Conservation (phyloP, 2,888 invertebrate species). For the Leucania comma region DNA sequence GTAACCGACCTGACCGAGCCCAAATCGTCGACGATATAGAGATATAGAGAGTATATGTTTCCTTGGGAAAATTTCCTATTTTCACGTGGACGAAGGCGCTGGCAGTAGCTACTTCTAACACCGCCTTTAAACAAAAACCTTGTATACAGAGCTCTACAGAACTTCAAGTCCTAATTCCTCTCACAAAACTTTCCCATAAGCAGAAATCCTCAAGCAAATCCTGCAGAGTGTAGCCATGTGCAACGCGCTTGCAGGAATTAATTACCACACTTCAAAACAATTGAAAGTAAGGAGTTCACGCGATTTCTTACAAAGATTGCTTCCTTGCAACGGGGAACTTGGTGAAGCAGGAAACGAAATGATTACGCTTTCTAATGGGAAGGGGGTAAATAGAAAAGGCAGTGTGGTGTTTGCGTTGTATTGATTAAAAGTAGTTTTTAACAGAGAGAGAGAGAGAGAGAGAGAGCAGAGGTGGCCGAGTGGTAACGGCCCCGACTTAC, state of each 20-base stretch:
- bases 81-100: too few species aligned
- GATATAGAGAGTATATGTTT: too few species aligned
- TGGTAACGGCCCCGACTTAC: too few species aligned
- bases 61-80: too few species aligned
- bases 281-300: conserved; percentile 1
- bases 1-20: too few species aligned
- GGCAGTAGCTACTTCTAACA: too few species aligned
- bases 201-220: not conserved
- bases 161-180: not conserved
- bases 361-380: conserved; percentile 9
- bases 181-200: not conserved
- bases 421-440: not conserved
- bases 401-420: not conserved
- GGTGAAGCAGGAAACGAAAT: conserved; percentile 25
- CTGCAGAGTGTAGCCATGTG: conserved; percentile 9
- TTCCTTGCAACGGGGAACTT: conserved; percentile 30
- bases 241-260: conserved; percentile 25
- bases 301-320: conserved; percentile 25
- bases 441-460: too few species aligned
- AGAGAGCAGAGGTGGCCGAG: too few species aligned
- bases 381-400: not conserved
- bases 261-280: conserved; percentile 32
- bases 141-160: not conserved
- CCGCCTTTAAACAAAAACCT: not conserved
- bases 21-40: too few species aligned